Evolutionary conservation across 1,140 invertebrate genomes (phyloP), one percentile per base, ranked within the genome.

Genomic region (Macrosteles quadrilineatus): DNA sequence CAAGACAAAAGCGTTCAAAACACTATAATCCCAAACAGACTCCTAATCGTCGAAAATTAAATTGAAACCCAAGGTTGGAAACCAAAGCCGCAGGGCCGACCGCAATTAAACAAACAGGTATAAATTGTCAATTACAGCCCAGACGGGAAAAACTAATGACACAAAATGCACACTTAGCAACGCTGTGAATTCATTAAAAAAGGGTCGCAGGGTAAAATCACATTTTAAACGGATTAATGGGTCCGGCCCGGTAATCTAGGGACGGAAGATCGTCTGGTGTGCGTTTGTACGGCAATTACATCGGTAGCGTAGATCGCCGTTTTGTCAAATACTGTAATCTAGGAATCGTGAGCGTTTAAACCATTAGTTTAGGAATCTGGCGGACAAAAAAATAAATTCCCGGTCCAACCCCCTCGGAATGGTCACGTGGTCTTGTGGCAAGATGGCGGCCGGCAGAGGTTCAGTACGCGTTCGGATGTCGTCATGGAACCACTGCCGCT

Each of bases 171-270:
- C 55, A 59, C 55, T 59, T 59, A 50, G 47, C 27, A 25, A 25
- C 14, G 23, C 21, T 9, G 55, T 59, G 55, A 59, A 59, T 59
- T 59, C 55, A 59, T 59, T 59, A 59, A 59, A 59, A 59, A 59
- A 59, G 55, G 55, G 55, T 59, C 21, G 2, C 12, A 9, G 55
- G 55, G 25, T 59, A 59, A 59, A 59, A 59, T 59, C 55, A 59
- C 55, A 59, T 59, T 59, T 59, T 59, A 59, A 59, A 59, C 55
- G 55, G 55, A 59, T 59, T 59, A 59, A 59, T 59, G 55, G 55
- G 55, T 59, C 4, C 3, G 25, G 55, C 6, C 23, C 55, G 6
- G 25, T 59, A 59, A 59, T 59, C 55, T 27, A 25, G 55, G 55
- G 55, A 21, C 55, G 27, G 25, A 25, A 25, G 27, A 14, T 21